These are phyloP conservation scores for Catostomus latipinnis DNA, from an alignment of 2,797 vertebrate species.

Conservation along the genomic window DNA sequence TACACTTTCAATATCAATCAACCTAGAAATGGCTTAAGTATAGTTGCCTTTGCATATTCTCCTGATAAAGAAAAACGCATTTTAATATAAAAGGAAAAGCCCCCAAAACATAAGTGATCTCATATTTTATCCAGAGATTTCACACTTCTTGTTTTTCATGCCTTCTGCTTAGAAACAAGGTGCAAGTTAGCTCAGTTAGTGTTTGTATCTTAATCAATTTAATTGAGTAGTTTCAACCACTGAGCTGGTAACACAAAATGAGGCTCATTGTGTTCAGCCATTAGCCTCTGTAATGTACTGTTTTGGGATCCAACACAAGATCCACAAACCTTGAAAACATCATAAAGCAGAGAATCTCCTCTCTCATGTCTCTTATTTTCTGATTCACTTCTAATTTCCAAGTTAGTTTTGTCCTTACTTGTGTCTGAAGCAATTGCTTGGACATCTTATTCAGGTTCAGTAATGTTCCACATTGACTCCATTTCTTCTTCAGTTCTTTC, in stretches of 20 bases:
- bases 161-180: neutral
- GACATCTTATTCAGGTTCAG: no score
- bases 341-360: neutral
- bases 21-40: no score
- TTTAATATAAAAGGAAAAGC: neutral
- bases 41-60: no score
- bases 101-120: neutral
- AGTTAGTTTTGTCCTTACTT: no score
- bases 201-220: neutral
- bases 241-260: conserved; percentile 3
- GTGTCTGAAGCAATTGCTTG: no score
- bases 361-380: no score
- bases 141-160: neutral
- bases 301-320: conserved; percentile 12
- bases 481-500: no score
- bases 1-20: no score
- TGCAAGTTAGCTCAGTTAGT: neutral
- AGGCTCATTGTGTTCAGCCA: neutral
- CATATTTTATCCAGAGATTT: neutral
- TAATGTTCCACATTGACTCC: no score
- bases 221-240: conserved; percentile 15
- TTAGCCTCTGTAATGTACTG: conserved; percentile 11
- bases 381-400: no score
- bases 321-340: conserved; percentile 27
- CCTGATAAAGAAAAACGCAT: no score